These are phyloP conservation scores for Nothobranchius furzeri DNA, from an alignment of 2,113 vertebrate species.

Conservation along the genomic window DNA sequence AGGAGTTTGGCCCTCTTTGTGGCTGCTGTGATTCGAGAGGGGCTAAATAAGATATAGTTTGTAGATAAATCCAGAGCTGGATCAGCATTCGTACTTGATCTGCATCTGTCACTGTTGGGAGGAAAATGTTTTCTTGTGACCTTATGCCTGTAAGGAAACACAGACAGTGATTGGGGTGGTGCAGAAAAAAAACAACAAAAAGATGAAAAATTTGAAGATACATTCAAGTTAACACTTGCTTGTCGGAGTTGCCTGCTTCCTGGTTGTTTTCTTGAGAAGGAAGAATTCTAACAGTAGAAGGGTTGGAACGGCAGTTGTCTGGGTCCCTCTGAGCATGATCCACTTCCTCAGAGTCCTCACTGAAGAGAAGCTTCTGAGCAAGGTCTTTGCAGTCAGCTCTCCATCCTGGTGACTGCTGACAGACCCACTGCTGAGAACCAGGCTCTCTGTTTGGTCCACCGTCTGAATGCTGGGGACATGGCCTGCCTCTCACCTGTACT, in stretches of 20 bases:
- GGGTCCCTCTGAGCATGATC: slow-evolving; percentile 10
- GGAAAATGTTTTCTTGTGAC: slow-evolving; percentile 23
- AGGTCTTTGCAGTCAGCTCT: slow-evolving; percentile 68
- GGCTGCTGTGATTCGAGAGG: slow-evolving; percentile 64
- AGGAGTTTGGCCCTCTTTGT: slow-evolving; percentile 62
- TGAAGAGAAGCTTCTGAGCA: slow-evolving; percentile 75
- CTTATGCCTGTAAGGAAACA: slow-evolving; percentile 23
- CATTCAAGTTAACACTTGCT: slow-evolving; percentile 39
- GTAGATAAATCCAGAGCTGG: slow-evolving; percentile 39
- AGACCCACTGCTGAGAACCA: slow-evolving; percentile 4
- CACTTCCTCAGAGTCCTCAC: slow-evolving; percentile 60
- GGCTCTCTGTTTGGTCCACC: too few relatives aligned
- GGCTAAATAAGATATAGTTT: slow-evolving; percentile 81
- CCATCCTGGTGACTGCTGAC: slow-evolving; percentile 36
- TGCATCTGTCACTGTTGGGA: slow-evolving; percentile 3
- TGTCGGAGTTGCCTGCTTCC: slow-evolving; percentile 12
- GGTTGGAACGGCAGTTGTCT: slow-evolving; percentile 2
- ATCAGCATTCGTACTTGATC: slow-evolving; percentile 1
- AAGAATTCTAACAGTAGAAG: not conserved
- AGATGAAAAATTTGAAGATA: not conserved
- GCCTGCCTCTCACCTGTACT: not conserved
- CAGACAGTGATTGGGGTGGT: not conserved
- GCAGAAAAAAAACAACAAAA: not conserved
- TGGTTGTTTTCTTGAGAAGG: slow-evolving; percentile 14
- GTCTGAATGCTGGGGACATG: not conserved